Evolutionary conservation across 2,113 vertebrate genomes (phyloP), one percentile per base, ranked within the genome.

Genomic region (Synodontis membranacea): DNA sequence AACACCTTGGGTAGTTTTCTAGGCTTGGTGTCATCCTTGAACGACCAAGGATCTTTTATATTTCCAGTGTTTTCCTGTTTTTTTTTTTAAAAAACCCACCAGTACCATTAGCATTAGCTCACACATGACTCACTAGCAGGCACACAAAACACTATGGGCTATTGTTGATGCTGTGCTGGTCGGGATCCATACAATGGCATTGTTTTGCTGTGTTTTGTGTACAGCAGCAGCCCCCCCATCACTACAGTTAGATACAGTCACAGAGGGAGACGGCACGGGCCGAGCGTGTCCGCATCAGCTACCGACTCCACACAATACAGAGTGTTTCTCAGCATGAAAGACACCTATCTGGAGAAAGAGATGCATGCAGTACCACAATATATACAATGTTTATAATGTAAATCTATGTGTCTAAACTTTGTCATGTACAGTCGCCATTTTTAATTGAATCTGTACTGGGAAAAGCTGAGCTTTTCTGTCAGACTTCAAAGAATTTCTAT

Each of bases 41-140:
- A 42, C 62, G 23, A 9, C 14, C 28, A 42, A 70, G n/a, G 80
- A 78, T 86, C 42, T 74, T 80, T 60, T 62, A 72, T 89, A 28
- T 75, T 90, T 84, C 68, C 66, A 64, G 21, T 90, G 88, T 89
- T 92, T 88, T 87, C 58, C 37, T 89, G 48, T 85, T 75, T 88
- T n/a, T 81, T 42, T 42, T 42, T 58, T 44, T 62, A n/a, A 11
- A 81, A 81, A 37, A 56, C 8, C 79, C 81, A 92, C 56, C 87
- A 87, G 64, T 91, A 82, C 79, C 91, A 91, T 88, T 95, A 93
- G 92, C 91, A 91, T 88, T 95, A 93, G 92, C 92, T 94, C 93
- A 93, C 93, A 89, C 70, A 91, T 93, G 93, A 96, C 93, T 95
- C 93, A 94, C 93, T 93, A 93, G 93, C 93, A 94, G 93, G 92